Evolutionary conservation across 1,140 invertebrate genomes (phyloP).

Genomic region (Drosophila kikkawai): DNA sequence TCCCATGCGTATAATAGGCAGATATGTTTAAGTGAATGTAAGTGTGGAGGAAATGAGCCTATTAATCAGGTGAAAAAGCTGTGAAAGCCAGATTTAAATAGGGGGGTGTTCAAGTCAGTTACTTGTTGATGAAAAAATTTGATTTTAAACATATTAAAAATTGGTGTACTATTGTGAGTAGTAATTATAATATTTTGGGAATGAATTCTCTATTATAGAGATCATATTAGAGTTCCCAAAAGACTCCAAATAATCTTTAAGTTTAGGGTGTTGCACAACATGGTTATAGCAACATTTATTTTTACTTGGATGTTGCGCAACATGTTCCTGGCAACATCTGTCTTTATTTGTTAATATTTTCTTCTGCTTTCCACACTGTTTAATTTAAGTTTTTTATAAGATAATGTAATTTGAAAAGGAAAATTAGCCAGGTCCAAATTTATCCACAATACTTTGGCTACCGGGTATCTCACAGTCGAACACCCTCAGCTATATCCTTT

Average conservation of each 20-base stretch:
- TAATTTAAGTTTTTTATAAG: no score
- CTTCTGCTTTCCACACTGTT: no score
- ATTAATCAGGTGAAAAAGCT: not conserved
- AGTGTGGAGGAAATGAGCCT: not conserved
- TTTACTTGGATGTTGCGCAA: no score
- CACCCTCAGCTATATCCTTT: not conserved
- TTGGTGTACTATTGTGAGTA: not conserved
- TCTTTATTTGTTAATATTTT: no score
- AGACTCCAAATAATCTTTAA: not conserved
- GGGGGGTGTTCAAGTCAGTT: not conserved
- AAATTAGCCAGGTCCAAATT: not conserved
- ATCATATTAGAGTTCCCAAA: not conserved
- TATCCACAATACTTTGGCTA: not conserved
- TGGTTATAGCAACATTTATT: not conserved
- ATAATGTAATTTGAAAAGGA: no score
- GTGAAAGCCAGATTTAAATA: not conserved
- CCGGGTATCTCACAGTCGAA: not conserved
- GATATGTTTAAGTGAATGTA: constrained; percentile 1
- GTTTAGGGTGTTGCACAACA: not conserved
- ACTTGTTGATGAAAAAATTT: not conserved
- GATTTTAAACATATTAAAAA: not conserved
- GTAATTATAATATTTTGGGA: not conserved
- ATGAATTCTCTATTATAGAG: not conserved
- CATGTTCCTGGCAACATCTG: no score
- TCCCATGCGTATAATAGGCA: not conserved